Evolutionary conservation across 2,113 vertebrate genomes (phyloP).

Genomic region (Antigone vipio): DNA sequence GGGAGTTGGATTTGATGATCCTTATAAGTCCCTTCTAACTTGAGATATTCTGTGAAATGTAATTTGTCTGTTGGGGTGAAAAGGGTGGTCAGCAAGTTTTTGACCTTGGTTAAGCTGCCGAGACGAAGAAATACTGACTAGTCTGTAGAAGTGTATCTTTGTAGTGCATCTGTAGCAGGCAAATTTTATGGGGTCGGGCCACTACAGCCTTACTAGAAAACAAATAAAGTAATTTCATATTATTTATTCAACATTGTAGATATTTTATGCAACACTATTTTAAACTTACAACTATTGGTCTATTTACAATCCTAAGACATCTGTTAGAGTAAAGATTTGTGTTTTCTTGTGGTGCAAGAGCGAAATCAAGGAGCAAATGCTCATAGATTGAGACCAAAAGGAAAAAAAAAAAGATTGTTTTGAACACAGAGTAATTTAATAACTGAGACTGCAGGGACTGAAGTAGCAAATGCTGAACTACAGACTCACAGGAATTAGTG

Average conservation of each 20-base stretch:
- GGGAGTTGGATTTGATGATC: not conserved
- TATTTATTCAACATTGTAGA: not conserved
- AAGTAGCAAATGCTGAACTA: not conserved
- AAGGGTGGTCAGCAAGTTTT: not conserved
- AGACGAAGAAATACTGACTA: not conserved
- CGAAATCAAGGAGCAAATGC: not conserved
- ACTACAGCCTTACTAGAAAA: not conserved
- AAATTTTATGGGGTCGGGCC: not conserved
- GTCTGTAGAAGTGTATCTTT: not conserved
- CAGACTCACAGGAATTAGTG: not conserved
- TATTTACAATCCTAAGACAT: not conserved
- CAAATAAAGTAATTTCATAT: not conserved
- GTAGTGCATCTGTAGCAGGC: accelerated
- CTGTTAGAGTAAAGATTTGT: not conserved
- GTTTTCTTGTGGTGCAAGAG: not conserved
- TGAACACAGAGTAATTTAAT: not conserved
- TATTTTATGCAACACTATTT: not conserved
- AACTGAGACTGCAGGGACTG: not conserved
- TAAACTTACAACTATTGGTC: not conserved
- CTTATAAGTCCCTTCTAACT: not conserved
- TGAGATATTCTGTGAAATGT: not conserved
- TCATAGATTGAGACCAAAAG: not conserved
- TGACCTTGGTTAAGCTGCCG: not conserved
- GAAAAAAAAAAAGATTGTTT: not conserved
- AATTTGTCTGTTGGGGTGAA: not conserved